Conservation (phyloP, 2,113 vertebrate genomes). For the Brachyistius frenatus region DNA sequence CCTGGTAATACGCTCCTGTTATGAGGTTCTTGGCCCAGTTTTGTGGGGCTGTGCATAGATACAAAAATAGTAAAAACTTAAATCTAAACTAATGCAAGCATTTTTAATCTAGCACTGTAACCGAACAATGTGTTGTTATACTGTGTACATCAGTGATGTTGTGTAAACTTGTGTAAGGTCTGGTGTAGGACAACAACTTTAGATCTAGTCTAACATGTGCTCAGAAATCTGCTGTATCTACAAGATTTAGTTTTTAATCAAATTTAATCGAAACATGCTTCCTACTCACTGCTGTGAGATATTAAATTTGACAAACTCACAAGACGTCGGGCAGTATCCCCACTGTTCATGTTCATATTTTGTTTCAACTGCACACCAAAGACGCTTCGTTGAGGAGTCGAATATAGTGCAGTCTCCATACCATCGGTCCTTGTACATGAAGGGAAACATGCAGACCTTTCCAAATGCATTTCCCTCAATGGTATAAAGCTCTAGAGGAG, state of each 20-base stretch:
- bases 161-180: not conserved
- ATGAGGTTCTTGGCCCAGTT: constrained; percentile 87
- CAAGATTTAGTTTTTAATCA: not conserved
- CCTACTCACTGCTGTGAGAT: not conserved
- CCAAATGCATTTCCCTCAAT: constrained; percentile 90
- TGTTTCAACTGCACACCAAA: constrained; percentile 90
- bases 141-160: not conserved
- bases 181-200: not conserved
- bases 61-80: not conserved
- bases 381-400: constrained; percentile 81
- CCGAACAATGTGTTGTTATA: not conserved
- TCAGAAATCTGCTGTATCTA: not conserved
- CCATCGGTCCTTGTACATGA: constrained; percentile 89
- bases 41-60: constrained; percentile 70
- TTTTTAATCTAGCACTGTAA: not conserved
- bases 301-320: constrained; percentile 82
- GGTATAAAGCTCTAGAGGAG: constrained; percentile 86
- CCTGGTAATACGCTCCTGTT: constrained; percentile 88
- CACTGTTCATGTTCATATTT: constrained; percentile 85
- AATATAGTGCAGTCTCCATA: constrained; percentile 88
- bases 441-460: constrained; percentile 92
- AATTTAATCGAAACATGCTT: not conserved
- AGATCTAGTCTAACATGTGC: too few species aligned
- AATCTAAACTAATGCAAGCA: not conserved
- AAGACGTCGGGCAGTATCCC: constrained; percentile 90